Evolutionary conservation across 2,888 invertebrate species (phyloP), one percentile per base, ranked within the genome.

Genomic region (Frankliniella intonsa): DNA sequence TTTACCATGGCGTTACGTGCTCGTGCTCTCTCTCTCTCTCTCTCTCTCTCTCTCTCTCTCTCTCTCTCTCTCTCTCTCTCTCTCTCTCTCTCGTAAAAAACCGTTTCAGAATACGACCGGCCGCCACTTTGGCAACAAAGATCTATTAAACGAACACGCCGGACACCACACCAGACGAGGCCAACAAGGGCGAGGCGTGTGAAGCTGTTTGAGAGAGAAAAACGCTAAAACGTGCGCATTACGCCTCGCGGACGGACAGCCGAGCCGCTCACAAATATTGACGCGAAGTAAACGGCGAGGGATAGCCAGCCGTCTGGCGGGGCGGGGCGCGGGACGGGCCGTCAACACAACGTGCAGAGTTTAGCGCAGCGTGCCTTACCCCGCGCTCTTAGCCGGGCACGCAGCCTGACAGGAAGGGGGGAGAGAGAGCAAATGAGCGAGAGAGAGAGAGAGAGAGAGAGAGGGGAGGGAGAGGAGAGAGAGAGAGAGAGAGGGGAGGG

Each of bases 1-100:
- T 55, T 55, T 55, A 14, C 55, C 55, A 55, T 2, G 12, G 55
- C 3, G 1, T 17, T 17, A 17, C 55, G 14, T 12, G 14, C 55
- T 55, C 69, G 19, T 22, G 9, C n/a, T 65, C 19, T 65, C 65
- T 65, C 19, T 65, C 65, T n/a, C 14, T 65, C 65, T 65, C 65
- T n/a, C n/a, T 1, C 10, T 19, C n/a, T n/a, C n/a, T 65, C 65
- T 65, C 65, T 65, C 65, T 65, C 65, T 65, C 65, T 65, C 65
- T 65, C 65, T 65, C 65, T 65, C 17, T 65, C 65, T 17, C 65
- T 65, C 65, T 55, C 55, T 55, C 55, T 55, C 55, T 55, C 55
- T 62, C 62, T 62, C 62, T 62, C 62, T 14, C 62, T 62, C 62
- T 14, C 62, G 11, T 38, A 55, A 17, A 55, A 55, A 17, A 55